These are phyloP conservation scores for Seriola rivoliana DNA, from an alignment of 2,113 vertebrate species.

Conservation along the genomic window DNA sequence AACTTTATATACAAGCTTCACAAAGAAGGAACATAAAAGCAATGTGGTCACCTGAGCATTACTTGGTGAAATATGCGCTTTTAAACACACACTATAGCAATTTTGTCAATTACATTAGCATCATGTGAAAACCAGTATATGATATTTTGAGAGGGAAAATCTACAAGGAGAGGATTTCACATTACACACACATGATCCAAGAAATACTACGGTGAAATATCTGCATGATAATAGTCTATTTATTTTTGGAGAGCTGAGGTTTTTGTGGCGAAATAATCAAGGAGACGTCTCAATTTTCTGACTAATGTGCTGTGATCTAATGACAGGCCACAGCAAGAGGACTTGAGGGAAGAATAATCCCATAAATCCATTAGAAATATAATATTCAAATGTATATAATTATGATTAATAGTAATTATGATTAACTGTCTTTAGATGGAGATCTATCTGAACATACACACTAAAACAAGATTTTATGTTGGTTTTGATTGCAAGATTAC, in stretches of 20 bases:
- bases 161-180: constrained; percentile 60
- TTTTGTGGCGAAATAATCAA: constrained; percentile 75
- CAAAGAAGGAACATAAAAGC: constrained; percentile 39
- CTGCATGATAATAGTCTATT: constrained; percentile 70
- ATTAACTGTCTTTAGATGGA: constrained; percentile 60
- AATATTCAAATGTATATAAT: constrained; percentile 70
- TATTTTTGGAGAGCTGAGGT: constrained; percentile 66
- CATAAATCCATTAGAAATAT: constrained; percentile 71
- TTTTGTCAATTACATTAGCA: constrained; percentile 44
- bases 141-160: constrained; percentile 53
- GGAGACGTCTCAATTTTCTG: constrained; percentile 73
- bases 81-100: constrained; percentile 39
- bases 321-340: constrained; percentile 55
- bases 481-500: constrained; percentile 30
- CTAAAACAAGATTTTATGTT: constrained; percentile 42
- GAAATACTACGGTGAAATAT: constrained; percentile 67
- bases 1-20: constrained; percentile 55
- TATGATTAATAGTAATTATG: constrained; percentile 71
- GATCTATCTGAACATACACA: constrained; percentile 30
- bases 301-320: constrained; percentile 72
- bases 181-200: constrained; percentile 64
- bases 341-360: constrained; percentile 55
- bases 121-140: constrained; percentile 49
- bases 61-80: constrained; percentile 25
- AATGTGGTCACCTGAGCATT: constrained; percentile 10